These are phyloP conservation scores for Boloria euphrosyne DNA, from an alignment of 2,888 invertebrate species.

Conservation along the genomic window DNA sequence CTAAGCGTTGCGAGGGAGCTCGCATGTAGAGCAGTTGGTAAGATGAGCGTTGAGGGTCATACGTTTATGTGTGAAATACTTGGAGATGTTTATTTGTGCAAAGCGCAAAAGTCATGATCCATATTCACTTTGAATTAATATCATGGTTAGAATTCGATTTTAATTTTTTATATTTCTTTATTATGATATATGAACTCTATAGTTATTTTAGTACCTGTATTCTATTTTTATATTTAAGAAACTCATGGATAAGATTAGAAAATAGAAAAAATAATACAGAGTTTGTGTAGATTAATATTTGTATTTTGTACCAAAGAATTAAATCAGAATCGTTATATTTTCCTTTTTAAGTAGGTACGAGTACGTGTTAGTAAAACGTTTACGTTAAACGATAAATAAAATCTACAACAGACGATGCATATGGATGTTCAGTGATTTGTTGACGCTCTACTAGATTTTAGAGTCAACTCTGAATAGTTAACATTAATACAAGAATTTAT, in stretches of 20 bases:
- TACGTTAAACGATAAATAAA: background rate
- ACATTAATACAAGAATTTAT: constrained; percentile 18
- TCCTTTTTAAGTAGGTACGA: no score
- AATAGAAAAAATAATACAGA: no score
- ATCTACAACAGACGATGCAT: constrained; percentile 23
- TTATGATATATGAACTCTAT: background rate
- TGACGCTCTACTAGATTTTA: constrained; percentile 23
- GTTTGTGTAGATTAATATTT: no score
- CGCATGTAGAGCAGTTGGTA: constrained; percentile 44
- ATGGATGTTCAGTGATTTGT: constrained; percentile 25
- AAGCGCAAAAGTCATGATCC: background rate
- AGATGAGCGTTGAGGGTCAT: constrained; percentile 37
- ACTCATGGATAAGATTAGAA: no score
- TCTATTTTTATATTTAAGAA: no score
- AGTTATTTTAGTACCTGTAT: no score
- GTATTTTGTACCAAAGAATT: no score
- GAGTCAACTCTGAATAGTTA: constrained; percentile 3
- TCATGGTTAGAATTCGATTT: constrained; percentile 3
- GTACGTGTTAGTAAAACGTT: background rate
- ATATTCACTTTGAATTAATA: constrained; percentile 4
- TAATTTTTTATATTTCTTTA: background rate
- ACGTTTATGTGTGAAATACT: constrained; percentile 38
- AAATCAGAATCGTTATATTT: no score
- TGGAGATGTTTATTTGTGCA: constrained; percentile 28
- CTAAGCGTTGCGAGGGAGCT: constrained; percentile 47